These are phyloP conservation scores for Ceratitis capitata DNA, from an alignment of 1,140 invertebrate species.

Conservation along the genomic window DNA sequence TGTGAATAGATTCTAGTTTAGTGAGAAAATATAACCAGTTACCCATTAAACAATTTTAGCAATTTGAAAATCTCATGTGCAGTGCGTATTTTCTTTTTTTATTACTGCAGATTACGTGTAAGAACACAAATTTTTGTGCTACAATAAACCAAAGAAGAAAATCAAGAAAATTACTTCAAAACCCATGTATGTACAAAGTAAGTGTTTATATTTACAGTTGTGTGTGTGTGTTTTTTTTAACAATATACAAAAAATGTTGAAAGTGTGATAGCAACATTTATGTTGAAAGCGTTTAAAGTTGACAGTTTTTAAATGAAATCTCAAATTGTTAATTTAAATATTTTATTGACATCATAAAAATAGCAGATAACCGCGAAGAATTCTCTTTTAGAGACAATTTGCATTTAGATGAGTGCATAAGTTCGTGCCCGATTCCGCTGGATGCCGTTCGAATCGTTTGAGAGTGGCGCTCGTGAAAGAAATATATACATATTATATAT, in stretches of 20 bases:
- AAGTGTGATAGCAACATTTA: background rate
- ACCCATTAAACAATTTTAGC: background rate
- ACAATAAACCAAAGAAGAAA: no score
- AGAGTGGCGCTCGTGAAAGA: no score
- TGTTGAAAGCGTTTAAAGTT: background rate
- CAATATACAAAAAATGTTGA: background rate
- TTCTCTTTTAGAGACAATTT: no score
- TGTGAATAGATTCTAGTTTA: background rate
- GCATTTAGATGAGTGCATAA: no score
- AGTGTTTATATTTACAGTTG: conserved; percentile 1
- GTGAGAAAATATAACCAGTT: background rate
- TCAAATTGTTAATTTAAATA: no score
- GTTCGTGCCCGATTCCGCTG: no score
- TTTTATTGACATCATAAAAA: no score
- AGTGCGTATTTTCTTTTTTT: background rate
- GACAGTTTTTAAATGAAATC: background rate
- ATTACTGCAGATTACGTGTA: no score
- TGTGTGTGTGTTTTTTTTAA: background rate
- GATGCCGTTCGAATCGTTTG: no score
- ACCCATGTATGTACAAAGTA: background rate
- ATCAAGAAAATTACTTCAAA: background rate
- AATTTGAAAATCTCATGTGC: background rate
- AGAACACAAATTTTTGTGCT: no score
- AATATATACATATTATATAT: no score
- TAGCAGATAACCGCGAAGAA: no score